Conservation (phyloP, 30 jellyfish, hydroid and myxozoan species). For the Clytia hemisphaerica region DNA sequence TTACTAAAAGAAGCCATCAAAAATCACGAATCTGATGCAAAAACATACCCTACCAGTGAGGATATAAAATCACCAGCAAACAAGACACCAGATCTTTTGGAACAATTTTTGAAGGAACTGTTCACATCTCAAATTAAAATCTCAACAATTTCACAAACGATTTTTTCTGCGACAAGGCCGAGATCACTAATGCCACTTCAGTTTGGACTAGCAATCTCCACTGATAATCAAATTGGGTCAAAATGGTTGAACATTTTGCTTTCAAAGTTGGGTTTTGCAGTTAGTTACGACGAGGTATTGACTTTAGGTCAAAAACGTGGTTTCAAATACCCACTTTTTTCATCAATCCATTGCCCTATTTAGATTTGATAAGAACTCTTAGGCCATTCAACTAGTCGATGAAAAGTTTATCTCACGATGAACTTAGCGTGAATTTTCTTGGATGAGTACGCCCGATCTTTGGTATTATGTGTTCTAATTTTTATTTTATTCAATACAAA, state of each 20-base stretch:
- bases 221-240: background rate
- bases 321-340: no score
- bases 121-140: background rate
- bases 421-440: no score
- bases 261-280: background rate
- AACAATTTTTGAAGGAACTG: background rate
- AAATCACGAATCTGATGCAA: background rate
- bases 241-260: background rate
- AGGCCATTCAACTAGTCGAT: no score
- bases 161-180: no score
- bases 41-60: background rate
- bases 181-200: background rate
- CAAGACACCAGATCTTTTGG: background rate
- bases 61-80: conserved; percentile 9
- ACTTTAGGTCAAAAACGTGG: no score
- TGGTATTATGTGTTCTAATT: no score
- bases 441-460: no score
- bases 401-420: no score
- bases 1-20: conserved; percentile 2
- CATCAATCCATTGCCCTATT: no score
- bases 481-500: no score
- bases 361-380: no score
- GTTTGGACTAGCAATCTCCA: background rate
- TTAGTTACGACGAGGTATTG: conserved; percentile 2
- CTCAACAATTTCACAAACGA: background rate